Base-by-base conservation (phyloP, 2,797 vertebrate species). In the Vespertilio murinus region DNA sequence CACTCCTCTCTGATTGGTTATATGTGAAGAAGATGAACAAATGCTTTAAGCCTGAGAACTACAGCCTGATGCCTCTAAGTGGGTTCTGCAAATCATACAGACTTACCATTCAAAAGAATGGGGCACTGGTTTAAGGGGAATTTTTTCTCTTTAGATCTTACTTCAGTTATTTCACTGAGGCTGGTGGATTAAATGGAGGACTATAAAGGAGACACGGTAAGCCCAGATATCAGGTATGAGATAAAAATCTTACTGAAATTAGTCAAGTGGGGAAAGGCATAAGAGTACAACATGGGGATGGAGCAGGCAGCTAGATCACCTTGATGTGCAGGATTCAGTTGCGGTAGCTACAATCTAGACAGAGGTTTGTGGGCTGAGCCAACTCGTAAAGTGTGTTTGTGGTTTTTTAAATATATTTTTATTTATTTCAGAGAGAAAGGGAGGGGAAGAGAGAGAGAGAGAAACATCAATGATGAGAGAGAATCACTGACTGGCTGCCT, bases 31-130 rank as follows among this genome's bases (percentile, higher is more conserved):
- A n/a, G 10, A 96, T 98, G 96, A 99, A 99, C 96, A 88, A 97
- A 0, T 98, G 95, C 96, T 98, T 97, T 87, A 98, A 98, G 97
- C 99, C 99, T 52, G 97, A 96, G 61, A 97, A 99, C 45, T 99
- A 99, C 0, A 97, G 98, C 83, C 97, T 99, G 52, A 98, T 98
- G 96, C 98, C 98, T 33, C 96, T 97, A 61, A 98, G 99, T 96
- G 98, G 98, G 98, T 99, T 98, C 82, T 81, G 77, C 8, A 77
- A 74, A 70, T 71, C 80, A 84, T 47, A 47, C 12, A 1, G 49
- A 13, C 56, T 77, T 67, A 54, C 83, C 20, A 40, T 38, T 79
- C 4, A 33, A 73, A 77, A 82, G 25, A 49, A 28, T 17, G 35
- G 25, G 11, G 2, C 1, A 22, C n/a, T 87, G 1, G 33, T 17